Percentiles rank a stretch among this genome's conserved stretches.
Conservation (phyloP, 2,888 invertebrate genomes). For the Thumatha senex region DNA sequence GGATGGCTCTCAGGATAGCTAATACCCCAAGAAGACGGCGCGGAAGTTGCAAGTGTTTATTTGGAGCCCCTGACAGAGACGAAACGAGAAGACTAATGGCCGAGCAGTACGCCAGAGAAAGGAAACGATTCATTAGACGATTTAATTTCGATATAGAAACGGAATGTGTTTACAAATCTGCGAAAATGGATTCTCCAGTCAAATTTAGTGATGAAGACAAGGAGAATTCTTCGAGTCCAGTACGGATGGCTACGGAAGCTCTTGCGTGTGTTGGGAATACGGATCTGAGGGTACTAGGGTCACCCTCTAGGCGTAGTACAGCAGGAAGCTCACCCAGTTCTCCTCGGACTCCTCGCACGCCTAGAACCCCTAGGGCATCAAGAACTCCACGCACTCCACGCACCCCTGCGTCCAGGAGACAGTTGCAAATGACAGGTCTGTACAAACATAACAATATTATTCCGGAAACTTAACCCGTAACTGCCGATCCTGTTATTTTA, state of each 20-base stretch:
- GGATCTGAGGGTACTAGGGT: constrained; percentile 66
- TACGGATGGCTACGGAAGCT: constrained; percentile 65
- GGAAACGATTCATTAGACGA: constrained; percentile 82
- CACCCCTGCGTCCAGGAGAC: constrained; percentile 76
- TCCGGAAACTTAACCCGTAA: neutral
- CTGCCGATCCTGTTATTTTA: neutral
- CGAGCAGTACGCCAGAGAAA: constrained; percentile 83
- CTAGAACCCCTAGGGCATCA: constrained; percentile 71
- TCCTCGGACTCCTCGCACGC: constrained; percentile 65
- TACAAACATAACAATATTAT: constrained; percentile 24
- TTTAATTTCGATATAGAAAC: constrained; percentile 85
- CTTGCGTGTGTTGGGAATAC: constrained; percentile 72
- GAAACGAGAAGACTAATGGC: constrained; percentile 84
- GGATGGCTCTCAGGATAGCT: constrained; percentile 64
- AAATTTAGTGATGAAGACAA: constrained; percentile 73
- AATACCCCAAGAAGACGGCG: constrained; percentile 70
- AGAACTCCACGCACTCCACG: constrained; percentile 74
- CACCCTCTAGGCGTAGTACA: constrained; percentile 64
- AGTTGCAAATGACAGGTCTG: constrained; percentile 81
- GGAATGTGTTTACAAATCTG: constrained; percentile 65
- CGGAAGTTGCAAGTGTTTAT: constrained; percentile 83
- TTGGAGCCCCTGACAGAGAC: constrained; percentile 83
- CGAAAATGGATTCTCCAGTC: constrained; percentile 72
- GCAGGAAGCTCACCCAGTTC: constrained; percentile 62
- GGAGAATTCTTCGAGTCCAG: constrained; percentile 62